A percentile compares a stretch with the other conserved stretches of the same genome.
Conservation (phyloP, 1,140 invertebrate species). For the Drosophila navojoa region DNA sequence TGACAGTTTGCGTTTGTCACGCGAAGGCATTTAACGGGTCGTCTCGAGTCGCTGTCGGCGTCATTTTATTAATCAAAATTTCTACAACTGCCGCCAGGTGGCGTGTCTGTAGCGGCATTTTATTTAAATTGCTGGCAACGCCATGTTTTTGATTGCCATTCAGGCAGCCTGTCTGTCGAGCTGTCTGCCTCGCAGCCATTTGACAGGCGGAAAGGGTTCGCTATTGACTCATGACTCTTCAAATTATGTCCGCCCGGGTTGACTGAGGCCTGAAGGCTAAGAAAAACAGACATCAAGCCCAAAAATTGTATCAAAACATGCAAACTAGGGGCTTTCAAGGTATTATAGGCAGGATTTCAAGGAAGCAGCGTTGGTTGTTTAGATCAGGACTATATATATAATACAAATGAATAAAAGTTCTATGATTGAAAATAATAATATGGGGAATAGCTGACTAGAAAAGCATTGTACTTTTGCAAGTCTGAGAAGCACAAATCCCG, state of each 20-base stretch:
- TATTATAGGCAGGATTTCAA: conserved; percentile 2
- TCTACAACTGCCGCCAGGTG: conserved; percentile 44
- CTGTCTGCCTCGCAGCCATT: conserved; percentile 19
- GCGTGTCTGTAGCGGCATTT: conserved; percentile 49
- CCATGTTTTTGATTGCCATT: conserved; percentile 42
- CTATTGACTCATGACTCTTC: conserved; percentile 55
- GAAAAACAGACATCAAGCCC: neutral
- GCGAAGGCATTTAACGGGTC: conserved; percentile 66
- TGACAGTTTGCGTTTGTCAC: conserved; percentile 79
- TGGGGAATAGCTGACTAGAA: no score
- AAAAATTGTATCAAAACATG: conserved; percentile 40
- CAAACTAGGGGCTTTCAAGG: conserved; percentile 27
- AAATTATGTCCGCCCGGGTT: conserved; percentile 11
- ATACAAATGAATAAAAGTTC: neutral
- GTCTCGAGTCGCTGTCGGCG: conserved; percentile 26
- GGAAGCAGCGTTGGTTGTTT: neutral
- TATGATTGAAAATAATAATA: no score
- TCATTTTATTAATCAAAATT: conserved; percentile 67
- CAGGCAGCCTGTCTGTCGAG: neutral
- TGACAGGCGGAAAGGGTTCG: conserved; percentile 65
- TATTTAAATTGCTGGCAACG: conserved; percentile 58
- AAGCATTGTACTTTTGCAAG: no score
- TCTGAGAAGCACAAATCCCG: no score
- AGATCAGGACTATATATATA: neutral
- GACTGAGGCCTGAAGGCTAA: neutral